Percentiles rank a stretch among this genome's conserved stretches.
Evolutionary conservation across 2,113 vertebrate genomes (phyloP).

Genomic region (Dicerorhinus sumatrensis): DNA sequence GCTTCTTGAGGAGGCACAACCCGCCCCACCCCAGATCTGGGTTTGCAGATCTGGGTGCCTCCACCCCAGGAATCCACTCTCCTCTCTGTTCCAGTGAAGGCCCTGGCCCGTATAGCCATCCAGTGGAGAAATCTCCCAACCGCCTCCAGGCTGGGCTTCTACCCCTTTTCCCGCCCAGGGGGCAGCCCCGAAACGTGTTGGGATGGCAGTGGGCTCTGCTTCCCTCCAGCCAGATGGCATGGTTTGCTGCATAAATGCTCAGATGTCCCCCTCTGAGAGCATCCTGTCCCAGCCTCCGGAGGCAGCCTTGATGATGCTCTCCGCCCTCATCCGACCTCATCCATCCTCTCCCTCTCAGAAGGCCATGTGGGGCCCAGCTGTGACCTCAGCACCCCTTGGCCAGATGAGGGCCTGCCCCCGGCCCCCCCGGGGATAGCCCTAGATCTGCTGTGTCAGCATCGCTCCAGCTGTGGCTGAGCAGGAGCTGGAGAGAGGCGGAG

Average conservation of each 20-base stretch:
- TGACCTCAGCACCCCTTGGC: background rate
- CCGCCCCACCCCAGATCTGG: background rate
- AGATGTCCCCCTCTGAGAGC: background rate
- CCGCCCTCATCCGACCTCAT: background rate
- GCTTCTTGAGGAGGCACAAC: no score
- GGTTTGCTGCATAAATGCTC: background rate
- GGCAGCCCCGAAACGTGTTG: accelerated
- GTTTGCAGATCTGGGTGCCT: background rate
- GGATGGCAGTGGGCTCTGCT: background rate
- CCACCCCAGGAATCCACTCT: background rate
- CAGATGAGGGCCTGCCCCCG: background rate
- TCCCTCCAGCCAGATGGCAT: background rate
- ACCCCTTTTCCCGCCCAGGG: no score
- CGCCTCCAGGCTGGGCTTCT: accelerated
- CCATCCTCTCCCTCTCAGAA: background rate
- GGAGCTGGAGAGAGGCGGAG: background rate
- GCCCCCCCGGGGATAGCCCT: background rate
- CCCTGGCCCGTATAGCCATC: background rate
- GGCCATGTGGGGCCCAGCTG: background rate
- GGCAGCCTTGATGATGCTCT: background rate
- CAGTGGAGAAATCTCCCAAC: background rate
- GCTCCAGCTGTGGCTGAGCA: background rate
- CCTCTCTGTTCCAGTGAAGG: background rate
- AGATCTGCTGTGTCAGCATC: background rate
- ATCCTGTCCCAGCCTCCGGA: background rate